A percentile compares a stretch with the other conserved stretches of the same genome.
Evolutionary conservation across 2,888 invertebrate species (phyloP).

Genomic region (Drepanosiphum platanoidis): DNA sequence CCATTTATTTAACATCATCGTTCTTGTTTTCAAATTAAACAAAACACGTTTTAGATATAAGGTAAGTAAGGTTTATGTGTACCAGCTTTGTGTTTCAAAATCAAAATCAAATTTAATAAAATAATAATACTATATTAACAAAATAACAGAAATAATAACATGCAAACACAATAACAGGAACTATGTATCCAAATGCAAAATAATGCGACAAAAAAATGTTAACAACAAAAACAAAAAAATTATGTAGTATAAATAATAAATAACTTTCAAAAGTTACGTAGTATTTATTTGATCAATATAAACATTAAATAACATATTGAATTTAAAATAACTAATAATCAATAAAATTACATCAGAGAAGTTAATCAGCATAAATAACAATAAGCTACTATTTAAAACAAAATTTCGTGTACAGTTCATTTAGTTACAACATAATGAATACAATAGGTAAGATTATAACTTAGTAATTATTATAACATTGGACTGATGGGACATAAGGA

Average conservation of each 20-base stretch:
- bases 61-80: slow-evolving; percentile 35
- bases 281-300: slow-evolving; percentile 52
- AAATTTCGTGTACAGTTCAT: slow-evolving; percentile 9
- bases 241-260: slow-evolving; percentile 26
- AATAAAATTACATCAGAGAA: slow-evolving; percentile 39
- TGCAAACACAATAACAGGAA: slow-evolving; percentile 56
- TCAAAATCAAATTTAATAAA: slow-evolving; percentile 47
- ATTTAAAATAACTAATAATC: slow-evolving; percentile 41
- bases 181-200: slow-evolving; percentile 49
- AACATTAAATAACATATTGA: slow-evolving; percentile 52
- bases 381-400: slow-evolving; percentile 41
- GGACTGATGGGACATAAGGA: slow-evolving; percentile 7
- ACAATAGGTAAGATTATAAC: slow-evolving; percentile 27
- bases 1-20: slow-evolving; percentile 61
- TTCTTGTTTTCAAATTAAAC: slow-evolving; percentile 54
- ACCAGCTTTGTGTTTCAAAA: slow-evolving; percentile 58
- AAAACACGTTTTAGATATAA: slow-evolving; percentile 34
- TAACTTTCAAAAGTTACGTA: slow-evolving; percentile 32
- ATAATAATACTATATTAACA: slow-evolving; percentile 51
- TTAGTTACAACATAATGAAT: slow-evolving; percentile 18
- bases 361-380: slow-evolving; percentile 16
- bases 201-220: slow-evolving; percentile 13
- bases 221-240: slow-evolving; percentile 27
- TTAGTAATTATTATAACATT: slow-evolving; percentile 38
- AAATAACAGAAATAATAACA: slow-evolving; percentile 58